Percentiles rank a stretch among this genome's conserved stretches.
Conservation (phyloP, 2,113 vertebrate genomes). For the Elephantulus edwardii region DNA sequence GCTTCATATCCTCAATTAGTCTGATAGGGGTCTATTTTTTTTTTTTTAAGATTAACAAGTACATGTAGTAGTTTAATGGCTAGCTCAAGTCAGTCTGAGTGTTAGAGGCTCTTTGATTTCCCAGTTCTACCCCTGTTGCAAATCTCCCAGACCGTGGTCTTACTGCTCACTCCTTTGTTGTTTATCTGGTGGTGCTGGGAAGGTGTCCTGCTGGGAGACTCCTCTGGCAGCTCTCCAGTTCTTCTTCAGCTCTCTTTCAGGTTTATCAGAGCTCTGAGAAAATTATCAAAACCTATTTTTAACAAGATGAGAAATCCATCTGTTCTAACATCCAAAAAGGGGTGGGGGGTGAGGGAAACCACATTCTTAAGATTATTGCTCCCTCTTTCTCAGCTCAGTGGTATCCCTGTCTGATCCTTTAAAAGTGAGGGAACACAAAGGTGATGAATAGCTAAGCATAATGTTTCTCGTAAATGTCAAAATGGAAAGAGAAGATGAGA, state of each 20-base stretch:
- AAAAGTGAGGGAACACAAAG: not conserved
- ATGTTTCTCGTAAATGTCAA: not conserved
- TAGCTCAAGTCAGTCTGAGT: not conserved
- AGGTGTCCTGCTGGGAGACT: not conserved
- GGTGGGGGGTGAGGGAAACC: not conserved
- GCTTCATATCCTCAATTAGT: not conserved
- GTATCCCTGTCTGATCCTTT: not conserved
- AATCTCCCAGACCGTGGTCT: not conserved
- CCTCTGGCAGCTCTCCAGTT: not conserved
- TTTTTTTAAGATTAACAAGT: not conserved
- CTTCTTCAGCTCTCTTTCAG: not conserved
- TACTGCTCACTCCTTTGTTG: not conserved
- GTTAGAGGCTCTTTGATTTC: not conserved
- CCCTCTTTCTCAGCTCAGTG: not conserved
- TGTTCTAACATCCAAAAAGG: conserved; percentile 4
- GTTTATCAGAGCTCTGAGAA: conserved; percentile 16
- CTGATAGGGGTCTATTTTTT: not conserved
- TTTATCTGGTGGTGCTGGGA: not conserved
- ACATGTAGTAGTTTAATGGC: not conserved
- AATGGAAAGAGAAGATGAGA: not conserved
- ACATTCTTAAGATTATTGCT: conserved; percentile 50
- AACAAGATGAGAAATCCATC: conserved; percentile 27
- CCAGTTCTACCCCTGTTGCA: not conserved
- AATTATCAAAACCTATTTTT: conserved; percentile 38
- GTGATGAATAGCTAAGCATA: conserved; percentile 41